These are phyloP conservation scores for Perognathus longimembris DNA, from an alignment of 2,113 vertebrate genomes.

Conservation along the genomic window DNA sequence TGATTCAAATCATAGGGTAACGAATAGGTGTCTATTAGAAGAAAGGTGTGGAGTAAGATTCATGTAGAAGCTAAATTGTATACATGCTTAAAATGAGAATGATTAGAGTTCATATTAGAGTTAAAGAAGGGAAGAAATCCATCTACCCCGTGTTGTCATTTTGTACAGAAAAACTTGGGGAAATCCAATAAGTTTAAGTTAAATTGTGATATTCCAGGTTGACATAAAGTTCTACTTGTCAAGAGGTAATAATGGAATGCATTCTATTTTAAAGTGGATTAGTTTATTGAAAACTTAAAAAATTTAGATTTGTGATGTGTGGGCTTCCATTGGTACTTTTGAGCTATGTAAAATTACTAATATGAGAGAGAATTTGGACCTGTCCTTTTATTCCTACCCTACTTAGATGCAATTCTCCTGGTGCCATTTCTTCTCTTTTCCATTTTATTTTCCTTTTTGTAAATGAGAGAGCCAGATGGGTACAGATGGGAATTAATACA, in stretches of 20 bases:
- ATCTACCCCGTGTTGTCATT: neutral
- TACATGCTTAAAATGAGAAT: neutral
- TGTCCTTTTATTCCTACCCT: neutral
- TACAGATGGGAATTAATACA: neutral
- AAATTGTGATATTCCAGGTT: neutral
- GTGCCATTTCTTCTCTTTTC: neutral
- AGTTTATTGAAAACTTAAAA: conserved; percentile 4
- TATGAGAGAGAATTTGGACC: neutral
- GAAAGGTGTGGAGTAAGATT: neutral
- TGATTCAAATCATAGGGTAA: neutral
- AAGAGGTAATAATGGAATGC: neutral
- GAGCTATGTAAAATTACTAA: neutral
- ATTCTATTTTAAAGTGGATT: conserved; percentile 8
- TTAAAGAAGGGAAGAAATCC: neutral
- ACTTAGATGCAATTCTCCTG: too few species aligned
- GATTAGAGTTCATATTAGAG: neutral
- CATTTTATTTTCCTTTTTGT: neutral
- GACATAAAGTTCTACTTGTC: neutral
- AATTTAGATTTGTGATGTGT: neutral
- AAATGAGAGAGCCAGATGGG: neutral
- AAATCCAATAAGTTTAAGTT: neutral
- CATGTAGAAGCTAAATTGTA: neutral
- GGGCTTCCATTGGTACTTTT: neutral
- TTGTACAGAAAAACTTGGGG: neutral
- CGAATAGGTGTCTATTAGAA: neutral